Conservation (phyloP, 2,113 vertebrate species). For the Macaca fascicularis region T2T-MFA8v1.1 NC_088395.1:52230001-52230500, state of each 20-base stretch:
- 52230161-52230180: not conserved
- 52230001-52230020: not conserved
- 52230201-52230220: not conserved
- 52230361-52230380: not conserved
- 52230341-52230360: not conserved
- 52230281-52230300: not conserved
- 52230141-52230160: not conserved
- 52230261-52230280: not conserved
- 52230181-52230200: not conserved
- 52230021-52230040: not conserved
- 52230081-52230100: not conserved
- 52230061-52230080: not conserved
- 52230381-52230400: not conserved
- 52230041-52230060: not conserved
- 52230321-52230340: not conserved
- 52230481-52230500: no score
- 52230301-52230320: not conserved
- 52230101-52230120: not conserved
- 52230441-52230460: no score
- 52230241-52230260: not conserved
- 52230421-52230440: no score
- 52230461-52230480: no score
- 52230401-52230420: not conserved
- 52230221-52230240: not conserved
- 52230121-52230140: not conserved